Conservation (phyloP, 2,888 invertebrate genomes). For the Onthophagus sagittarius region DNA sequence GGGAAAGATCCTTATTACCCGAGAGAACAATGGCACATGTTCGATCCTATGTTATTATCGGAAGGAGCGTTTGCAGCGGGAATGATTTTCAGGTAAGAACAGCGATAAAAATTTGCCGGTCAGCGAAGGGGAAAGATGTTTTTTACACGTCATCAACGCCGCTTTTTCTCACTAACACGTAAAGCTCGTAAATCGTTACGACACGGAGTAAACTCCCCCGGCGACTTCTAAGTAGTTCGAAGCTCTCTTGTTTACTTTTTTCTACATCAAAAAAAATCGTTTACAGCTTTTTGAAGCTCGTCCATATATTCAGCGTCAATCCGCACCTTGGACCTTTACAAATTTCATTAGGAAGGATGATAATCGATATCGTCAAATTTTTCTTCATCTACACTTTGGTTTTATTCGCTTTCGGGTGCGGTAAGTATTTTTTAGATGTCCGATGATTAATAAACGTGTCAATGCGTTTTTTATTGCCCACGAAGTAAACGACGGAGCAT, state of each 20-base stretch:
- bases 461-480: neutral
- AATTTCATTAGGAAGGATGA: conserved; percentile 92
- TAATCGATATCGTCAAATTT: conserved; percentile 92
- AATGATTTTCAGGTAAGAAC: conserved; percentile 78
- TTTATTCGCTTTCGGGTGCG: conserved; percentile 93
- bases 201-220: conserved; percentile 5
- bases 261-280: neutral
- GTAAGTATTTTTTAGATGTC: conserved; percentile 50
- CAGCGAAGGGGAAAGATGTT: neutral
- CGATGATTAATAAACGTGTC: neutral
- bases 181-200: conserved; percentile 4
- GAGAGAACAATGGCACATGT: conserved; percentile 88
- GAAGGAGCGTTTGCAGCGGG: conserved; percentile 95
- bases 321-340: conserved; percentile 92
- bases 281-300: conserved; percentile 84
- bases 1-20: conserved; percentile 81
- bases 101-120: neutral
- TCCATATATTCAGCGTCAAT: conserved; percentile 95
- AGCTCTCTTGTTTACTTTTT: neutral
- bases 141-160: neutral
- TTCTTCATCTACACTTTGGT: conserved; percentile 92
- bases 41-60: conserved; percentile 91
- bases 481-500: neutral
- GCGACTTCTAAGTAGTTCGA: conserved; percentile 2
- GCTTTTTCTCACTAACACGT: neutral